Evolutionary conservation across 2,113 vertebrate species (phyloP), one percentile per base, ranked within the genome.

Genomic region (Tragelaphus imberbis): DNA sequence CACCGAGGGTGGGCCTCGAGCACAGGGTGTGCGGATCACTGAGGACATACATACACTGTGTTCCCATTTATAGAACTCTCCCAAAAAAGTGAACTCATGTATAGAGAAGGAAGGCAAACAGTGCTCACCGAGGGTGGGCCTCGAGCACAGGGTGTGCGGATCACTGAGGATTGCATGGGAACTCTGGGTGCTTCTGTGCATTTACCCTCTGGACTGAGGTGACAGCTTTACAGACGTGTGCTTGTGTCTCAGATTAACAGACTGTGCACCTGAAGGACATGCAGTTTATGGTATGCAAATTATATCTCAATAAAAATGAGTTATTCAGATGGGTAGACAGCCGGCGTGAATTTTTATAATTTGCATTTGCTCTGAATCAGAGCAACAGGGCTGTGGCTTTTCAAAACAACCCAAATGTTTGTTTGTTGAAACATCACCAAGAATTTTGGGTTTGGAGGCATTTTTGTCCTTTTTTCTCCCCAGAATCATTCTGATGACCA

Each of bases 151-250:
- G n/a, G n/a, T n/a, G n/a, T n/a, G n/a, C n/a, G n/a, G n/a, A n/a
- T n/a, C n/a, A n/a, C n/a, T n/a, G 6, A 7, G 21, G 7, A 12
- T 13, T 13, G n/a, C 3, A 0, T 1, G 7, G 13, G 16, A 55
- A 19, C 1, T 0, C 51, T 0, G 27, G 4, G 5, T 47, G 3
- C 19, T 27, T 30, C 30, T 40, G 3, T 19, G 21, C 7, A 3
- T 28, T 21, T 2, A 12, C 7, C 47, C 9, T 71, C 10, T 33
- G 12, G 1, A 51, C 40, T 10, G 3, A 27, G 28, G 23, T 55
- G 2, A 49, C 9, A 12, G 21, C 61, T 12, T 75, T 44, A 88
- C 16, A 11, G 11, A 28, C 6, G 3, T 27, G 8, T 16, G 6
- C 4, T 63, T 7, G 5, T 30, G 65, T 23, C 49, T 11, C 36